Conservation (phyloP, 2,888 invertebrate species). For the Eristalinus aeneus region DNA sequence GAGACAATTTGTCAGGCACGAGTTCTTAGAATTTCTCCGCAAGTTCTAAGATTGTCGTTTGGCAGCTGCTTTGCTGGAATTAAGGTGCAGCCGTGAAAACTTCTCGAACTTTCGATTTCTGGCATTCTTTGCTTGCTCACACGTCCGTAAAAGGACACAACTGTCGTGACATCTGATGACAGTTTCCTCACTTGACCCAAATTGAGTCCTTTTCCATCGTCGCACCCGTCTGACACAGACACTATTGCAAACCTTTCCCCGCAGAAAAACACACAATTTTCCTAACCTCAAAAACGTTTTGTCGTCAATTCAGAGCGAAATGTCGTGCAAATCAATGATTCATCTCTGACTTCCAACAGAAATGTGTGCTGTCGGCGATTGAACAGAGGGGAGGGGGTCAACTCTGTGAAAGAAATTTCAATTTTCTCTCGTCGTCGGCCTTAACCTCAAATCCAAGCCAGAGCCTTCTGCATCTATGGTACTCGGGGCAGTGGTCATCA, state of each 20-base stretch:
- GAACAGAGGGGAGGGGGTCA: neutral
- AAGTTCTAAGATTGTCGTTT: no score
- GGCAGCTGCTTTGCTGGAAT: no score
- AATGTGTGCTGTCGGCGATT: no score
- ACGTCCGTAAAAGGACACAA: no score
- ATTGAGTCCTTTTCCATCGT: neutral
- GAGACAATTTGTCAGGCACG: no score
- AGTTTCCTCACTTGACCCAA: neutral
- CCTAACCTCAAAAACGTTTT: neutral
- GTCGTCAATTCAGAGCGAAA: neutral
- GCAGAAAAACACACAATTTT: neutral
- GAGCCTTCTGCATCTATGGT: slow-evolving; percentile 23
- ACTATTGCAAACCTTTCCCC: neutral
- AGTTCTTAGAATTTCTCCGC: no score
- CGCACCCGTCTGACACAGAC: neutral
- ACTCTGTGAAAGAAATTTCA: neutral
- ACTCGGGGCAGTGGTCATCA: neutral
- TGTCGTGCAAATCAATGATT: neutral
- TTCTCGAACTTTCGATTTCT: no score
- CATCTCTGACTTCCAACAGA: neutral
- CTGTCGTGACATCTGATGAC: neutral
- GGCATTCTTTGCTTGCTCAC: no score
- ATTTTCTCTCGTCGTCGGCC: slow-evolving; percentile 23
- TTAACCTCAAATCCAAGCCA: slow-evolving; percentile 22
- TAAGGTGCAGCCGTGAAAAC: no score